Evolutionary conservation across 2,888 invertebrate genomes (phyloP), one percentile per base, ranked within the genome.

Genomic region (Pristionchus entomophagus): DNA sequence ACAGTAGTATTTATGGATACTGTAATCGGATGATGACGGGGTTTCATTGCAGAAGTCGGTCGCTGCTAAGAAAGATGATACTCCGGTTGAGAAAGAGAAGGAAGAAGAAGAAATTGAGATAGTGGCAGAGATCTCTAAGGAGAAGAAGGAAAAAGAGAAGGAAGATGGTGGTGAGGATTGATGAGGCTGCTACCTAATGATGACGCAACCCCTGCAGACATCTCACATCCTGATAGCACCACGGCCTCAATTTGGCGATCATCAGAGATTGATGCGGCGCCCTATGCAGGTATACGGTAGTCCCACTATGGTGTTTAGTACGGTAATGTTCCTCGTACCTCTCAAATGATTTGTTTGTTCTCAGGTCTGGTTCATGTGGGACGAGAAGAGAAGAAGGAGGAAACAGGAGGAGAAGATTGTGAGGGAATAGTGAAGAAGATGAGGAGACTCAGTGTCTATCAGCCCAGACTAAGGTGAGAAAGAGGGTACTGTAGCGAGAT

Each of bases 301-400:
- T n/a, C n/a, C n/a, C n/a, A n/a, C n/a, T 4, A 29, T 8, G 59
- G 59, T 22, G 26, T 8, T 62, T 45, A 14, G 45, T 10, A 45
- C 14, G 14, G 45, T 45, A 45, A 6, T 45, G 6, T 14, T 45
- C 45, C 45, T 45, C 6, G 6, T 45, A 45, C 45, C 14, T 10
- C 14, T 45, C 45, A 14, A 45, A 6, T 45, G 45, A 45, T 45
- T 45, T 45, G 45, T 14, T 45, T 45, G 56, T 56, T 14, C 10
- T 56, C 56, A 69, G 69, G 69, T n/a, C n/a, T 69, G 38, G 38
- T 69, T 19, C 69, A 69, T 38, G 22, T 41, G 38, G 69, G 69
- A 17, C 38, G 69, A 6, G 69, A 69, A 29, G 22, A 62, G 59
- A 29, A 38, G 35, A 38, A 35, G 29, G 22, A 22, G n/a, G 38